Percentiles rank a stretch among this genome's conserved stretches.
Conservation (phyloP, 2,888 invertebrate genomes). For the Hirudinaria manillensis region DNA sequence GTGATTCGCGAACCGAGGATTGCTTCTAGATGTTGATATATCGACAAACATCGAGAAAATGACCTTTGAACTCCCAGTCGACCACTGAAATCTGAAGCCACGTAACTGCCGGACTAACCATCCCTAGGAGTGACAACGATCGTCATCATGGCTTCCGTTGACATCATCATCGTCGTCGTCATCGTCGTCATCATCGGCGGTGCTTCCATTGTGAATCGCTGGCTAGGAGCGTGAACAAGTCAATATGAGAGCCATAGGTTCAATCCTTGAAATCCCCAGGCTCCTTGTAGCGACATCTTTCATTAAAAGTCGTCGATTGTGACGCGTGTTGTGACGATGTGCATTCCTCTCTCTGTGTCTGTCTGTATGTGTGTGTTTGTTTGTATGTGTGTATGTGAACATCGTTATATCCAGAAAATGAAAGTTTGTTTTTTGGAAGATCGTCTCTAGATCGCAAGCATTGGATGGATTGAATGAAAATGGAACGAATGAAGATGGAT, state of each 20-base stretch:
- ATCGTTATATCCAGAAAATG: neutral
- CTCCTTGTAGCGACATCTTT: conserved; percentile 3
- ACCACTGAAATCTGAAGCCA: neutral
- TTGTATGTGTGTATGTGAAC: neutral
- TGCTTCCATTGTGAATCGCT: neutral
- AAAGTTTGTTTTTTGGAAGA: too few relatives aligned
- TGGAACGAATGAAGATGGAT: too few relatives aligned
- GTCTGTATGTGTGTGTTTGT: neutral
- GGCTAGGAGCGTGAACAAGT: too few relatives aligned
- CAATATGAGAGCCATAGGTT: neutral
- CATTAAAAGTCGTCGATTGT: conserved; percentile 1
- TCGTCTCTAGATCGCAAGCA: too few relatives aligned
- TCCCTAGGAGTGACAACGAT: conserved; percentile 6
- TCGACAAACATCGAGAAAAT: neutral
- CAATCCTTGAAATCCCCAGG: neutral
- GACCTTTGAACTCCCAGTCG: neutral
- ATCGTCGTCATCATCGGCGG: conserved; percentile 27
- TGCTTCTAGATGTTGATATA: neutral
- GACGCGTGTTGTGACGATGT: neutral
- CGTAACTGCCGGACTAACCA: neutral
- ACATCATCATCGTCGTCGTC: conserved; percentile 23
- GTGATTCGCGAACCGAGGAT: neutral
- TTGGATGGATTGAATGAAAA: too few relatives aligned
- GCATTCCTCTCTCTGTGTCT: neutral
- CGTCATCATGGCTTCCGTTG: conserved; percentile 21